Evolutionary conservation across 2,113 vertebrate species (phyloP).

Genomic region (Neoarius graeffei): DNA sequence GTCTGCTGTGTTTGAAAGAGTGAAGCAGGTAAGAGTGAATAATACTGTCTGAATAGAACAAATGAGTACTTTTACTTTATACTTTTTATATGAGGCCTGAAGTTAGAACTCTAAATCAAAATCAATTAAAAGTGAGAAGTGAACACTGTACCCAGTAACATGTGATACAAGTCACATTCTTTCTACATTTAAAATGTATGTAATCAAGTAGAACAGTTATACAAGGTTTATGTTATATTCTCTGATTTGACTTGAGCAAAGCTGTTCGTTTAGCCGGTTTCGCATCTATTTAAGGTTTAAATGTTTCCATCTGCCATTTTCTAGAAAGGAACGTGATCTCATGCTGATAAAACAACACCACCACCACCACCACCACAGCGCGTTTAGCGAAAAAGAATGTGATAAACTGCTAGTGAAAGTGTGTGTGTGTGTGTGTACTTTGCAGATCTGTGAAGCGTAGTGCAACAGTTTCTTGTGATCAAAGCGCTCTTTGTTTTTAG

Average conservation of each 20-base stretch:
- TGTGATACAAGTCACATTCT: too few relatives aligned
- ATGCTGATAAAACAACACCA: too few relatives aligned
- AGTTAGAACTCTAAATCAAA: not conserved
- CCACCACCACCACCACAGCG: too few relatives aligned
- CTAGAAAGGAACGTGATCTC: not conserved
- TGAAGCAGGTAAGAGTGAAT: not conserved
- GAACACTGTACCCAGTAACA: not conserved
- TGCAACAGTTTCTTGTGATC: slow-evolving; percentile 90
- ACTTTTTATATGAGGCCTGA: not conserved
- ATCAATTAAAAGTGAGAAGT: not conserved
- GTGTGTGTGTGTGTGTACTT: slow-evolving; percentile 72
- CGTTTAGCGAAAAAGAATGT: not conserved
- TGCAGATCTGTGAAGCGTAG: slow-evolving; percentile 94
- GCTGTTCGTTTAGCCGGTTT: not conserved
- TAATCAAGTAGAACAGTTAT: too few relatives aligned
- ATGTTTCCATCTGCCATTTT: not conserved
- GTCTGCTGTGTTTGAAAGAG: too few relatives aligned
- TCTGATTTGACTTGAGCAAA: not conserved
- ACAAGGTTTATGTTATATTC: not conserved
- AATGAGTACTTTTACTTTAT: not conserved
- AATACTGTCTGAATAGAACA: not conserved
- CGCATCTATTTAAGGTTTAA: not conserved
- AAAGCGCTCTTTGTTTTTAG: slow-evolving; percentile 89
- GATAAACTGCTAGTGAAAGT: not conserved
- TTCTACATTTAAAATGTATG: too few relatives aligned